Evolutionary conservation across 2,888 invertebrate species (phyloP).

Genomic region (Amitus sp.): DNA sequence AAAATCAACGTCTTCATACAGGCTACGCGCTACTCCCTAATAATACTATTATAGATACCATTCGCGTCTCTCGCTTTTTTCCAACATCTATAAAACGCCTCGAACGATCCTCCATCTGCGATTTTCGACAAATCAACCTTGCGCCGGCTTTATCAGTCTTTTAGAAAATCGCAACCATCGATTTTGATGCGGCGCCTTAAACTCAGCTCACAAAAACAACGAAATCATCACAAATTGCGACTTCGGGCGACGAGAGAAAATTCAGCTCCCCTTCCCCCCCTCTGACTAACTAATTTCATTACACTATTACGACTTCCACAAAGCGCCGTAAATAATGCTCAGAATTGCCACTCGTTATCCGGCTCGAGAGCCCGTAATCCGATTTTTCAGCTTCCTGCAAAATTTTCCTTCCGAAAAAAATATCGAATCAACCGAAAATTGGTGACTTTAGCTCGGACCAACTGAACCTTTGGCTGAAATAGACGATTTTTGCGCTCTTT

Average conservation of each 20-base stretch:
- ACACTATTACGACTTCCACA: constrained; percentile 35
- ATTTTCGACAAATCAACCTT: constrained; percentile 41
- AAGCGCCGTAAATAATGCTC: constrained; percentile 35
- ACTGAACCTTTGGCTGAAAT: too few relatives aligned
- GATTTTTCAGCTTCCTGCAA: too few relatives aligned
- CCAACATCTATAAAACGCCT: constrained; percentile 16
- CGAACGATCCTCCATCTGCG: constrained; percentile 31
- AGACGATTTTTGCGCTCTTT: too few relatives aligned
- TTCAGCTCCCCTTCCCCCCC: background rate
- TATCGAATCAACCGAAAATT: too few relatives aligned
- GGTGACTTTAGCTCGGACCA: too few relatives aligned
- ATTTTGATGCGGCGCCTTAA: too few relatives aligned
- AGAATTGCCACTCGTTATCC: too few relatives aligned
- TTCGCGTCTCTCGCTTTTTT: constrained; percentile 32
- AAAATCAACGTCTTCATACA: constrained; percentile 59
- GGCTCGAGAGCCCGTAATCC: too few relatives aligned
- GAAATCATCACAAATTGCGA: background rate
- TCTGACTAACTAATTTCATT: constrained; percentile 7
- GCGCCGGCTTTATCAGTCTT: constrained; percentile 42
- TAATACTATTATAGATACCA: constrained; percentile 63
- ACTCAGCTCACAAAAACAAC: background rate
- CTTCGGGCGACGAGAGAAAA: background rate
- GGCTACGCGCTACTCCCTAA: constrained; percentile 63
- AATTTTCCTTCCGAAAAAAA: too few relatives aligned
- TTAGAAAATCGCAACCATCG: constrained; percentile 45